Evolutionary conservation across 2,113 vertebrate species (phyloP).

Genomic region (Otolemur garnettii): DNA sequence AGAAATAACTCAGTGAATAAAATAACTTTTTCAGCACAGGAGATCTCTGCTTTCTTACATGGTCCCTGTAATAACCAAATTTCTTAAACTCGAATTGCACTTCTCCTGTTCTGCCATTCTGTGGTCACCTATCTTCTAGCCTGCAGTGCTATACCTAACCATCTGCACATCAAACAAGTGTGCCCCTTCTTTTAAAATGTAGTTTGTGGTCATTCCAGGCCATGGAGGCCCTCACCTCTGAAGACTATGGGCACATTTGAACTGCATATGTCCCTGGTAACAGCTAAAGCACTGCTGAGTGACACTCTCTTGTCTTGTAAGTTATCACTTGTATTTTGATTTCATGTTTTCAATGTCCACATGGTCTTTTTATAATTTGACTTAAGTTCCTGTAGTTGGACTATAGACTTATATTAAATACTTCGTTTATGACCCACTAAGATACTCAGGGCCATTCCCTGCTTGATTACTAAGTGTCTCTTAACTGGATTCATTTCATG

Average conservation of each 20-base stretch:
- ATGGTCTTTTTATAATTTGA: not conserved
- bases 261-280: not conserved
- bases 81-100: conserved; percentile 37
- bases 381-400: not conserved
- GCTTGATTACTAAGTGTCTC: not conserved
- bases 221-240: not conserved
- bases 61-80: conserved; percentile 26
- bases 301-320: not conserved
- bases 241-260: not conserved
- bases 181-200: not conserved
- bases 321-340: not conserved
- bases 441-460: not conserved
- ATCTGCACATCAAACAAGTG: not conserved
- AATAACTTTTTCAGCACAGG: conserved; percentile 46
- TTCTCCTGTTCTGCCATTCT: conserved; percentile 11
- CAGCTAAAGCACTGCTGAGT: not conserved
- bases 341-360: not conserved
- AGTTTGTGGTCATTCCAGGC: not conserved
- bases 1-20: conserved; percentile 59
- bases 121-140: not conserved
- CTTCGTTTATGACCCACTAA: not conserved
- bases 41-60: conserved; percentile 32
- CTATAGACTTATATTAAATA: not conserved
- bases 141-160: not conserved
- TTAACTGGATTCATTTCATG: not conserved